phyloP scores from a whole-genome alignment of 2,888 invertebrate species.

The Notodonta ziczac region DNA sequence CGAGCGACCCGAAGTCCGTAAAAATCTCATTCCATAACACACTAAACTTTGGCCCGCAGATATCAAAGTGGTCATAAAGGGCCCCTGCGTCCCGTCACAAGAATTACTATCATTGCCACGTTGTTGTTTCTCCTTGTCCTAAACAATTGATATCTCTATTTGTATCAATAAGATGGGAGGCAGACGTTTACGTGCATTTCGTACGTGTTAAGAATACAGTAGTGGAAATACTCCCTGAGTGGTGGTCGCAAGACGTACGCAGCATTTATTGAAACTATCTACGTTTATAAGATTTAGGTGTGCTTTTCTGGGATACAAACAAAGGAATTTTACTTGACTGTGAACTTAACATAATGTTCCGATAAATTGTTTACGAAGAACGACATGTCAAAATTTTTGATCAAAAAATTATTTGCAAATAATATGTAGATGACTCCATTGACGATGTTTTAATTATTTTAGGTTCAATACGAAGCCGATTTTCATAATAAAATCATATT shows the following conservation, averaged over 20 bases:
- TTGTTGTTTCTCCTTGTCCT: slow-evolving; percentile 74
- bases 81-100: slow-evolving; percentile 57
- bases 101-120: slow-evolving; percentile 73
- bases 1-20: slow-evolving; percentile 54
- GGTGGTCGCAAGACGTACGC: slow-evolving; percentile 41
- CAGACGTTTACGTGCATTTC: slow-evolving; percentile 78
- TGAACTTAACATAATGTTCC: too few species aligned
- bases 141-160: slow-evolving; percentile 84
- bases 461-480: too few species aligned
- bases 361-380: too few species aligned
- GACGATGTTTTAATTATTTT: too few species aligned
- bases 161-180: slow-evolving; percentile 82
- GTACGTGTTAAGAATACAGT: slow-evolving; percentile 77
- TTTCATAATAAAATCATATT: background rate
- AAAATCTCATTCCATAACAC: slow-evolving; percentile 59
- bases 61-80: slow-evolving; percentile 61
- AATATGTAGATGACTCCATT: too few species aligned
- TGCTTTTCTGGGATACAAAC: background rate
- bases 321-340: background rate
- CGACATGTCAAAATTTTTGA: too few species aligned
- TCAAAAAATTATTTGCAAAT: too few species aligned
- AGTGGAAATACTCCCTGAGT: slow-evolving; percentile 46
- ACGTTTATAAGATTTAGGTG: slow-evolving; percentile 46
- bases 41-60: slow-evolving; percentile 56
- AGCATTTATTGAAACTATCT: slow-evolving; percentile 67